phyloP scores from a whole-genome alignment of 30 jellyfish, hydroid and myxozoan species.

The Turritopsis rubra region DNA sequence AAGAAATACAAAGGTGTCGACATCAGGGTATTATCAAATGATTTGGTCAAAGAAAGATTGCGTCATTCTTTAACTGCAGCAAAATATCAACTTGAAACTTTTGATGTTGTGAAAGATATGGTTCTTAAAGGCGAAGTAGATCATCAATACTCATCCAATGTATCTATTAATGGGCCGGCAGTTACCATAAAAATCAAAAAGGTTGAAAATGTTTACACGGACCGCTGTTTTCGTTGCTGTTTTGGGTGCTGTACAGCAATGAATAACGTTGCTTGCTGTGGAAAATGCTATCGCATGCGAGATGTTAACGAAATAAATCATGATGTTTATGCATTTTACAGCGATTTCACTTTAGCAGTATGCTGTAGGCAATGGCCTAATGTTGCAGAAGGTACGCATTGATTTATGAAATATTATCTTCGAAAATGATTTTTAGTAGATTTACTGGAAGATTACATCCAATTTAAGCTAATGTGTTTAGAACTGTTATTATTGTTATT shows the following conservation, averaged over 20 bases:
- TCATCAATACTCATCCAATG: background rate
- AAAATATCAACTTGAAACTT: background rate
- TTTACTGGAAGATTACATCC: background rate
- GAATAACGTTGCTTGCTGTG: background rate
- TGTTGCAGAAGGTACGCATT: slow-evolving; percentile 1
- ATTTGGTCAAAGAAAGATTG: background rate
- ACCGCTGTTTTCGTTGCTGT: background rate
- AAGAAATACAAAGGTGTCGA: background rate
- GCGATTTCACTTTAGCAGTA: slow-evolving; percentile 4
- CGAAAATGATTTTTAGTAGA: too few relatives aligned
- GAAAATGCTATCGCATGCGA: background rate
- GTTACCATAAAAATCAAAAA: background rate
- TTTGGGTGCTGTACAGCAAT: background rate
- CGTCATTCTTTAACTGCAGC: background rate
- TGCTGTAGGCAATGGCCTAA: background rate
- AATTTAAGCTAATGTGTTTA: too few relatives aligned
- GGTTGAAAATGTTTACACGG: background rate
- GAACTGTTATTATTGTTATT: too few relatives aligned
- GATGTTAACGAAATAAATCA: background rate
- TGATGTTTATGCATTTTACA: background rate
- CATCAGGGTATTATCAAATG: background rate
- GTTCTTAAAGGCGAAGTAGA: background rate
- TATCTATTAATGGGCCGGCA: background rate
- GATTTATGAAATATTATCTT: too few relatives aligned
- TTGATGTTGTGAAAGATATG: background rate